These are phyloP conservation scores for Pachycephala philippinensis DNA, from an alignment of 2,113 vertebrate genomes.

Conservation along the genomic window DNA sequence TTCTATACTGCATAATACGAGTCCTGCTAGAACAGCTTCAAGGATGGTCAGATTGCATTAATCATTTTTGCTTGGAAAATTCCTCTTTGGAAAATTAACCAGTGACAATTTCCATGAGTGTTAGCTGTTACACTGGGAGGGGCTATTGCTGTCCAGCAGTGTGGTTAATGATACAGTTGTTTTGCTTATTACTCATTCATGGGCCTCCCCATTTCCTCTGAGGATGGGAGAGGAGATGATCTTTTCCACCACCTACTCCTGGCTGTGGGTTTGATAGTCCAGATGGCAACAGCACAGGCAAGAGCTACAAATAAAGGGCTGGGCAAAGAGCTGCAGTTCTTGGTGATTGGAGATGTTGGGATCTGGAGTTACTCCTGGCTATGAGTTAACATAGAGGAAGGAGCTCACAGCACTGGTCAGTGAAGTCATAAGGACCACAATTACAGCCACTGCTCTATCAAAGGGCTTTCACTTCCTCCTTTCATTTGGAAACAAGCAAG, in stretches of 20 bases:
- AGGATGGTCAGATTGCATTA: neutral
- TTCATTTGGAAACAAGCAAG: neutral
- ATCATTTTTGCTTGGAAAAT: neutral
- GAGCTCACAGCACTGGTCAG: neutral
- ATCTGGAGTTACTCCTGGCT: neutral
- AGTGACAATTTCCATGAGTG: neutral
- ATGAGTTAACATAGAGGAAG: neutral
- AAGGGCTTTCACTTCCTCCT: neutral
- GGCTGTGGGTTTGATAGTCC: too few species aligned
- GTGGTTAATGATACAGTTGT: neutral
- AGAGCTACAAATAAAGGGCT: neutral
- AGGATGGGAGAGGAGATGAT: neutral
- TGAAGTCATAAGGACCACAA: neutral
- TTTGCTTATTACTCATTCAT: neutral
- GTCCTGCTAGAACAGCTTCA: neutral
- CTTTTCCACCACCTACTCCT: neutral
- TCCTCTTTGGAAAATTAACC: neutral
- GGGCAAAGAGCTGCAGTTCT: neutral
- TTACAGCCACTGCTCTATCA: neutral
- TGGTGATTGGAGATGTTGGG: neutral
- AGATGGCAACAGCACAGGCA: neutral
- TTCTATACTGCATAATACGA: neutral
- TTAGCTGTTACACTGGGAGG: neutral
- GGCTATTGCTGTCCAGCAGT: neutral
- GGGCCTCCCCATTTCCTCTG: neutral